Conservation (phyloP, 2,113 vertebrate genomes). For the Malaclemys terrapin region DNA sequence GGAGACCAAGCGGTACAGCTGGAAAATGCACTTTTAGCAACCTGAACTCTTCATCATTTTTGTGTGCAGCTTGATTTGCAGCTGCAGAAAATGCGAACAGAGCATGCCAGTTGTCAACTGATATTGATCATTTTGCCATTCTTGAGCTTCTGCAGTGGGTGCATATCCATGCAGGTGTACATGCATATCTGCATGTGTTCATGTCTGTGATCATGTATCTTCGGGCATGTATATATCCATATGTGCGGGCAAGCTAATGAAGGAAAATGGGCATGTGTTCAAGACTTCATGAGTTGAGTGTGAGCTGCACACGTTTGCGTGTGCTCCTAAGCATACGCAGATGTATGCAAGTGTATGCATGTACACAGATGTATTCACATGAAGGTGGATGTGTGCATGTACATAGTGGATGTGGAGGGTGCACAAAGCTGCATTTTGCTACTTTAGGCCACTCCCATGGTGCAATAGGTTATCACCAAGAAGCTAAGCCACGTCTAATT, state of each 20-base stretch:
- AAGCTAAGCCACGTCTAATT: not conserved
- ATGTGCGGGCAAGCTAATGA: accelerated
- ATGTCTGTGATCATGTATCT: not conserved
- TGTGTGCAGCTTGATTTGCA: not conserved
- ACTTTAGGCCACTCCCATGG: not conserved
- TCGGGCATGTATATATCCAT: not conserved
- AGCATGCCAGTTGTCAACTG: not conserved
- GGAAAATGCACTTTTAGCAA: not conserved
- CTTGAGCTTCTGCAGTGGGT: not conserved
- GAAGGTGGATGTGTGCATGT: accelerated
- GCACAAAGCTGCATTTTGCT: not conserved
- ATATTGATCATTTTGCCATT: not conserved
- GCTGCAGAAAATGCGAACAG: not conserved
- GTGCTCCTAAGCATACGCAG: not conserved
- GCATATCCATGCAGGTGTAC: not conserved
- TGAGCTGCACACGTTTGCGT: accelerated
- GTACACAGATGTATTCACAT: not conserved
- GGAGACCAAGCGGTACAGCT: not conserved
- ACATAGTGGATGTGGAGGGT: not conserved
- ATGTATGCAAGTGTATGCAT: not conserved
- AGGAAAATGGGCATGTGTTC: not conserved
- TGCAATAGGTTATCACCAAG: not conserved
- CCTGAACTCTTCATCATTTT: not conserved
- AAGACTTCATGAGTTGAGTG: accelerated
- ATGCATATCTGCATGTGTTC: not conserved